Percentiles rank a stretch among this genome's conserved stretches.
These are phyloP conservation scores for Drosophila eugracilis DNA, from an alignment of 1,140 invertebrate genomes.

Conservation along the genomic window DNA sequence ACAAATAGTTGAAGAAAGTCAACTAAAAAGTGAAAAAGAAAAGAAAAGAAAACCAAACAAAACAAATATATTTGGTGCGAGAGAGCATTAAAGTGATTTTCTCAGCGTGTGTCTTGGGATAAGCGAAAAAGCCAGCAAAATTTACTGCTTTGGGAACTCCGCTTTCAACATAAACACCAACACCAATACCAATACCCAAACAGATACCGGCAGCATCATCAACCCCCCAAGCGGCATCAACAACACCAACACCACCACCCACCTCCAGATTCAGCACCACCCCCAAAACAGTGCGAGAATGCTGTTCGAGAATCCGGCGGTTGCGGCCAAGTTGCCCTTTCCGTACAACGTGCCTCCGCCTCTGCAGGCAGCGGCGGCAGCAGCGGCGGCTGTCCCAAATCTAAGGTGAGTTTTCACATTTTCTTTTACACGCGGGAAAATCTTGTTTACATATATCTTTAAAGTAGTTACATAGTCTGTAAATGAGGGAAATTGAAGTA, in stretches of 20 bases:
- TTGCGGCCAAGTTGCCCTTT: slow-evolving; percentile 84
- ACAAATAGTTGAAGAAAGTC: slow-evolving; percentile 15
- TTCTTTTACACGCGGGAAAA: background rate
- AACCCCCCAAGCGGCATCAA: slow-evolving; percentile 34
- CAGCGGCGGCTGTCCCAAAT: slow-evolving; percentile 84
- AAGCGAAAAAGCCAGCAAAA: slow-evolving; percentile 69
- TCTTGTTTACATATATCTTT: too few species aligned
- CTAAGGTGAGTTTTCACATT: slow-evolving; percentile 75
- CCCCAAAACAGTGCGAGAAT: slow-evolving; percentile 65
- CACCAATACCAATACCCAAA: slow-evolving; percentile 1
- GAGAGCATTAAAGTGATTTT: slow-evolving; percentile 35
- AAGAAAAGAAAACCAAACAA: slow-evolving; percentile 15
- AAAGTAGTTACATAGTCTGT: too few species aligned
- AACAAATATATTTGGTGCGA: slow-evolving; percentile 25
- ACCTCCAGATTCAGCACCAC: slow-evolving; percentile 39
- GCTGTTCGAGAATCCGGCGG: slow-evolving; percentile 84
- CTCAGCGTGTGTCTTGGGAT: slow-evolving; percentile 40
- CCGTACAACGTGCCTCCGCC: slow-evolving; percentile 84
- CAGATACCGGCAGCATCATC: slow-evolving; percentile 28
- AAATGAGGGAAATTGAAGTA: too few species aligned
- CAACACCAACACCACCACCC: slow-evolving; percentile 11
- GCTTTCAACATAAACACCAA: slow-evolving; percentile 47
- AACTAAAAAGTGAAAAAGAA: slow-evolving; percentile 30
- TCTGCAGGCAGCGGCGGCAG: slow-evolving; percentile 82
- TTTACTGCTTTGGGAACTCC: slow-evolving; percentile 65